These are phyloP conservation scores for Clarias fuscus DNA, from an alignment of 2,797 vertebrate genomes.

Conservation along the genomic window DNA sequence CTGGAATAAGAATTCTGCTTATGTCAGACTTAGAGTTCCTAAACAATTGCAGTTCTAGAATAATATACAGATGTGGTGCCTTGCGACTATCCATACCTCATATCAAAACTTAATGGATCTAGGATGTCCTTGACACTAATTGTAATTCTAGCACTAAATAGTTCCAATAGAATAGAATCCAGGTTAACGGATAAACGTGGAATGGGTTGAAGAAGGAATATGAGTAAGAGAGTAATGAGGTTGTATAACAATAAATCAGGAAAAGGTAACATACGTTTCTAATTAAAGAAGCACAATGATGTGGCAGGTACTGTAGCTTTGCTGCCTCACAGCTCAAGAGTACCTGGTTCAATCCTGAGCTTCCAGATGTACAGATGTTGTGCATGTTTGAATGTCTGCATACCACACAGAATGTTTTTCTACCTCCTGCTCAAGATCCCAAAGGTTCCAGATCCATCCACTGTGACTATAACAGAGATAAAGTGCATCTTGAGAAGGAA, in stretches of 20 bases:
- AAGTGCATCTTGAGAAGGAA: background rate
- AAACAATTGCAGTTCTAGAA: background rate
- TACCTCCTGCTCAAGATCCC: background rate
- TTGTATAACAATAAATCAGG: slow-evolving; percentile 3
- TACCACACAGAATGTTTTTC: background rate
- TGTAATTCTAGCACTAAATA: background rate
- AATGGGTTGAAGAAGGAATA: background rate
- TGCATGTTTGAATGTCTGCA: background rate
- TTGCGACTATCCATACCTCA: background rate
- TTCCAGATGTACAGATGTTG: background rate
- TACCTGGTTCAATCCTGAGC: background rate
- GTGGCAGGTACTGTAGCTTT: background rate
- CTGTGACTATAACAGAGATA: background rate
- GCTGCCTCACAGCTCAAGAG: background rate
- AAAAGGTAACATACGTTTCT: background rate
- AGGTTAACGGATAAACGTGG: too few relatives aligned
- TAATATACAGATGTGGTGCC: background rate
- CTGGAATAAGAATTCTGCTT: background rate
- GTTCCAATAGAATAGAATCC: background rate
- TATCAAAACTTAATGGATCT: background rate
- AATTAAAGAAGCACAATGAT: background rate
- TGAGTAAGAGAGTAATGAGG: background rate
- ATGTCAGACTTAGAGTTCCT: background rate
- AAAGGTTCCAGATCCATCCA: background rate
- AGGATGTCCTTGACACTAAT: background rate